Conservation (phyloP, 2,888 invertebrate species). For the Tricholauxania praeusta region DNA sequence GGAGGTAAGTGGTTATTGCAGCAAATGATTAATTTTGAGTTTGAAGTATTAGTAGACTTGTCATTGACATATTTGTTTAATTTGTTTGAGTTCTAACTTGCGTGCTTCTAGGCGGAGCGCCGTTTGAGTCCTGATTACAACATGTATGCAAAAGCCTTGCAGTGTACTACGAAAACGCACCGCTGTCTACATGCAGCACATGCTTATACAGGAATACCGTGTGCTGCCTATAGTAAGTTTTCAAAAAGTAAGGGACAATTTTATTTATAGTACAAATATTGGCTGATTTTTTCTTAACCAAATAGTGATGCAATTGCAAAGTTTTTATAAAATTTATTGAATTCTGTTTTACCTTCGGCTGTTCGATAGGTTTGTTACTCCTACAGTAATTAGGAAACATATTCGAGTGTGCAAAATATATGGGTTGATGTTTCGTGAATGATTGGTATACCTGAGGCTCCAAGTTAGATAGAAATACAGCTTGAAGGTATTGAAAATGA, state of each 20-base stretch:
- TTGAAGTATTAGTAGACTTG: constrained; percentile 3
- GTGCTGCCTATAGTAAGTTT: constrained; percentile 86
- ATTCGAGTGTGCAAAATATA: too few relatives aligned
- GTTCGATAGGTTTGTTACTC: too few relatives aligned
- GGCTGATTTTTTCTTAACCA: background rate
- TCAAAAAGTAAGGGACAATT: constrained; percentile 21
- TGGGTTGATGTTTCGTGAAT: too few relatives aligned
- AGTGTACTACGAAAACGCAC: constrained; percentile 89
- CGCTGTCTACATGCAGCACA: constrained; percentile 92
- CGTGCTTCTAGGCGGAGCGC: constrained; percentile 64
- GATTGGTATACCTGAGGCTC: too few relatives aligned
- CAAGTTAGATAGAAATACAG: too few relatives aligned
- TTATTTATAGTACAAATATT: background rate
- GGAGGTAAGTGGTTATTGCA: constrained; percentile 69
- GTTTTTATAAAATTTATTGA: too few relatives aligned
- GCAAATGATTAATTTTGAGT: too few relatives aligned
- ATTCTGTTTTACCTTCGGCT: too few relatives aligned
- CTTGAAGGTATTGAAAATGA: too few relatives aligned
- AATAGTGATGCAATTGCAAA: too few relatives aligned
- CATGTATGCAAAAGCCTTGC: constrained; percentile 78
- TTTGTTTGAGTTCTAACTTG: constrained; percentile 31
- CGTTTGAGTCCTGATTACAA: constrained; percentile 69
- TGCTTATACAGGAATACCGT: constrained; percentile 87
- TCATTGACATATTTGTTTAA: constrained; percentile 20
- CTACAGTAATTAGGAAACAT: too few relatives aligned